These are phyloP conservation scores for Cephus sareptanus DNA, from an alignment of 2,888 invertebrate species.

Conservation along the genomic window DNA sequence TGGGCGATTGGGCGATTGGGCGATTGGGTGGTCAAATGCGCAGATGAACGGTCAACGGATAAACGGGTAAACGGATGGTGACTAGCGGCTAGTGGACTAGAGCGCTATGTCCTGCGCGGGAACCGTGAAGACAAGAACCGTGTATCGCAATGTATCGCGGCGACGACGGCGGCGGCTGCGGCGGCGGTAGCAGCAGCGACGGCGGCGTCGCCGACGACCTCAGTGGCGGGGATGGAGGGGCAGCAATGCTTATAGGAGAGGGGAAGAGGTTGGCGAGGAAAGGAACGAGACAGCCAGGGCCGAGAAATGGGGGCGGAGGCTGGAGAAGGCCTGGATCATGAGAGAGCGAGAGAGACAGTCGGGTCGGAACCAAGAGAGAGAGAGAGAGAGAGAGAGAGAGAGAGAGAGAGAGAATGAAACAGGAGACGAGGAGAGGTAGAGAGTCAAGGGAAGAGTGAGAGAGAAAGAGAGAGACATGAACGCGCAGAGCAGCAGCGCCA, in stretches of 20 bases:
- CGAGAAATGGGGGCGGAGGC: slow-evolving; percentile 9
- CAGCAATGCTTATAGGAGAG: slow-evolving; percentile 4
- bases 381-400: slow-evolving; percentile 37
- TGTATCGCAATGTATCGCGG: slow-evolving; percentile 65
- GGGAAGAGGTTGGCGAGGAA: slow-evolving; percentile 6
- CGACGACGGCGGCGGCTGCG: slow-evolving; percentile 43
- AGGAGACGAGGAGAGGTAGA: slow-evolving; percentile 39
- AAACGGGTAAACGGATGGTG: slow-evolving; percentile 25
- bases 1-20: too few species aligned
- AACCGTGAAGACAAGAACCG: slow-evolving; percentile 57
- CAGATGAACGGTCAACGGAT: too few species aligned
- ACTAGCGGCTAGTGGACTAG: slow-evolving; percentile 50
- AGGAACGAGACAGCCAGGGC: slow-evolving; percentile 7
- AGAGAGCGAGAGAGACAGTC: slow-evolving; percentile 16
- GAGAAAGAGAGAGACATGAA: slow-evolving; percentile 29
- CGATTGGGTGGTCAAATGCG: too few species aligned
- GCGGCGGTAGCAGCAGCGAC: slow-evolving; percentile 45
- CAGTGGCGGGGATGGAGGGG: slow-evolving; percentile 50
- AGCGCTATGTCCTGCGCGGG: slow-evolving; percentile 52
- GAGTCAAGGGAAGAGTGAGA: slow-evolving; percentile 25
- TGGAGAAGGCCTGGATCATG: background rate
- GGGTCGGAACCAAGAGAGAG: slow-evolving; percentile 34
- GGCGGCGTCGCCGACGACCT: slow-evolving; percentile 32
- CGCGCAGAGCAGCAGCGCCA: slow-evolving; percentile 45
- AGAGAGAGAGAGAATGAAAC: slow-evolving; percentile 41